Conservation (phyloP, 2,797 vertebrate genomes). For the Agapornis canus region DNA sequence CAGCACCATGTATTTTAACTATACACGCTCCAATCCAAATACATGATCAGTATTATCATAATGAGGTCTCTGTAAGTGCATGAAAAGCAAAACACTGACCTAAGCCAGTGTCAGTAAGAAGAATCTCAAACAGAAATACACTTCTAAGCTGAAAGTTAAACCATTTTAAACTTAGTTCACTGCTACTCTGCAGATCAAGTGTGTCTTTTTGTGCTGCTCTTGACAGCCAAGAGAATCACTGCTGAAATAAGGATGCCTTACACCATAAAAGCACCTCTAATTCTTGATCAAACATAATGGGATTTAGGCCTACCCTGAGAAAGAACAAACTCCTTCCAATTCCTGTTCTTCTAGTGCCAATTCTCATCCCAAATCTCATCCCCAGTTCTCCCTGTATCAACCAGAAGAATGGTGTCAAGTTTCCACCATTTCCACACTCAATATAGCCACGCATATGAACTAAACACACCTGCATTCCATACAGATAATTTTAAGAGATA, state of each 20-base stretch:
- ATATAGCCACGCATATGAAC: fast-evolving
- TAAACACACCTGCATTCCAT: fast-evolving
- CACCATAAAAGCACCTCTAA: neutral
- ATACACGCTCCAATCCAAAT: neutral
- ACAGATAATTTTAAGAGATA: neutral
- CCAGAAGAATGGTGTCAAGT: neutral
- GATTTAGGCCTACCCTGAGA: neutral
- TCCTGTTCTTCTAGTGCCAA: neutral
- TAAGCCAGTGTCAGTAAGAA: neutral
- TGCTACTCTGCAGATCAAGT: neutral
- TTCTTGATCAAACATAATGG: neutral
- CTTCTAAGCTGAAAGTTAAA: neutral
- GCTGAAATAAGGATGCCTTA: neutral
- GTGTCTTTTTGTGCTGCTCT: neutral
- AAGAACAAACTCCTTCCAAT: neutral
- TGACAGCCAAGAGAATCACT: neutral
- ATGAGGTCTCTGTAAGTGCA: neutral
- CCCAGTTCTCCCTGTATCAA: neutral
- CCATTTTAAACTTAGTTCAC: neutral
- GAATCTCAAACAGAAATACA: neutral
- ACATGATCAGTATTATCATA: neutral
- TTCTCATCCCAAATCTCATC: neutral
- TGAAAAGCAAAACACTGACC: neutral
- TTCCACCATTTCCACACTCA: neutral
- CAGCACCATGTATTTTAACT: neutral